Percentiles rank a stretch among this genome's conserved stretches.
Evolutionary conservation across 1,140 invertebrate species (phyloP).

Genomic region (Dendroctonus ponderosae): DNA sequence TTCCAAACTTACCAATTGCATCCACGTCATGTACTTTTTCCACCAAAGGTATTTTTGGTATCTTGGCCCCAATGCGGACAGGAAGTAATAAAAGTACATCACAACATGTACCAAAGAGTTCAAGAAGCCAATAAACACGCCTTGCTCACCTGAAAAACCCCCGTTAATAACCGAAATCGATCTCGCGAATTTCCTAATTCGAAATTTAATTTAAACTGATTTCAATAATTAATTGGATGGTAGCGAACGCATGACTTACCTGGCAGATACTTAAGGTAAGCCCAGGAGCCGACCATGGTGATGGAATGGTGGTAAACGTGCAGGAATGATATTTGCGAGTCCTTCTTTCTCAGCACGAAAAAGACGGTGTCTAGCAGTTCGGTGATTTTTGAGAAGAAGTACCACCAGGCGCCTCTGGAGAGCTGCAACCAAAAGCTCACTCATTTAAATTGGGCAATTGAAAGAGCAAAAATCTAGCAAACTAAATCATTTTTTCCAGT

Average conservation of each 20-base stretch:
- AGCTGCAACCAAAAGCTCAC: slow-evolving; percentile 47
- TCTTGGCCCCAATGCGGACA: slow-evolving; percentile 67
- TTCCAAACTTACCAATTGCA: slow-evolving; percentile 64
- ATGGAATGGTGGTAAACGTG: slow-evolving; percentile 70
- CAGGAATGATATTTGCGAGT: slow-evolving; percentile 71
- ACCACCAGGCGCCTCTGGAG: slow-evolving; percentile 51
- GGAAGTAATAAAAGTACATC: slow-evolving; percentile 76
- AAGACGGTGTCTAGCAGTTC: slow-evolving; percentile 75
- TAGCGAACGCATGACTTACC: slow-evolving; percentile 43
- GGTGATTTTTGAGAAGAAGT: slow-evolving; percentile 60
- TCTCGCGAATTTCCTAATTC: too few relatives aligned
- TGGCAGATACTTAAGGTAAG: slow-evolving; percentile 58
- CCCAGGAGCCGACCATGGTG: slow-evolving; percentile 61
- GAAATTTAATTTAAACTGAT: too few relatives aligned
- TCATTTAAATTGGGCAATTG: not conserved
- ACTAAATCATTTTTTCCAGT: not conserved
- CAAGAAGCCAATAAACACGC: slow-evolving; percentile 60
- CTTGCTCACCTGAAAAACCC: slow-evolving; percentile 54
- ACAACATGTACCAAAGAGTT: slow-evolving; percentile 74
- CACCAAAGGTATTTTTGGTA: slow-evolving; percentile 75
- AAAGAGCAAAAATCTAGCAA: not conserved
- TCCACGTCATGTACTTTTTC: slow-evolving; percentile 77
- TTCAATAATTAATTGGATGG: not conserved
- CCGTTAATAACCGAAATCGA: too few relatives aligned
- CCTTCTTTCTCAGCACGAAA: slow-evolving; percentile 77